Evolutionary conservation across 2,797 vertebrate genomes (phyloP).

Genomic region (Falco cherrug): DNA sequence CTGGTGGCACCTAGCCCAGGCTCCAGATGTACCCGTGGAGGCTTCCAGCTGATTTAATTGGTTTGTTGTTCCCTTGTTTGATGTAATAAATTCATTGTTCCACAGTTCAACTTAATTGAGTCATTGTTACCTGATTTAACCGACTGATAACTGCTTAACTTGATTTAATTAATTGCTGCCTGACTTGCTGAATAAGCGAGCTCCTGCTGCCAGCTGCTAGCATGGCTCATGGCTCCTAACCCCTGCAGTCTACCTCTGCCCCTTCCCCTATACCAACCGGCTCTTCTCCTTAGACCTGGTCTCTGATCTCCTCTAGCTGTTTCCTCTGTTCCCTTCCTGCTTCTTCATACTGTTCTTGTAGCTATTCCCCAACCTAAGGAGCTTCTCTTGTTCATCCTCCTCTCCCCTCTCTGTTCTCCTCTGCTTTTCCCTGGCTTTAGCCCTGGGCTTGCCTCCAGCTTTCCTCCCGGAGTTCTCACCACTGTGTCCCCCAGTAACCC

Average conservation of each 20-base stretch:
- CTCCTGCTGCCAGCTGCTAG: not conserved
- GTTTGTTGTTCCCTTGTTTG: not conserved
- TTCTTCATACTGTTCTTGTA: not conserved
- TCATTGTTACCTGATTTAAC: constrained; percentile 50
- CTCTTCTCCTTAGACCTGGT: not conserved
- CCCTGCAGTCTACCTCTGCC: not conserved
- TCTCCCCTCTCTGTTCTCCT: not conserved
- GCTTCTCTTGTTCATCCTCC: not conserved
- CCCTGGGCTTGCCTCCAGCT: not conserved
- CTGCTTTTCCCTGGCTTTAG: not conserved
- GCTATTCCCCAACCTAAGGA: not conserved
- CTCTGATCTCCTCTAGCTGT: not conserved
- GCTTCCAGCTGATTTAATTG: constrained; percentile 33
- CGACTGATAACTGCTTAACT: constrained; percentile 45
- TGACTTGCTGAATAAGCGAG: constrained; percentile 52
- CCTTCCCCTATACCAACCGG: not conserved
- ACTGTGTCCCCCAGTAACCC: not conserved
- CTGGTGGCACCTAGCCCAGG: not conserved
- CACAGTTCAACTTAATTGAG: constrained; percentile 35
- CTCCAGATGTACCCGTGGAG: not conserved
- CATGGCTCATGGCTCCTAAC: not conserved
- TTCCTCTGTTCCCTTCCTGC: not conserved
- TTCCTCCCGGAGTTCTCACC: not conserved
- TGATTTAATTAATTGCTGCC: constrained; percentile 31
- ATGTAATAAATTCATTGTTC: constrained; percentile 49